phyloP scores from a whole-genome alignment of 2,797 vertebrate species.

The Sebastiscus albofasciatus region DNA sequence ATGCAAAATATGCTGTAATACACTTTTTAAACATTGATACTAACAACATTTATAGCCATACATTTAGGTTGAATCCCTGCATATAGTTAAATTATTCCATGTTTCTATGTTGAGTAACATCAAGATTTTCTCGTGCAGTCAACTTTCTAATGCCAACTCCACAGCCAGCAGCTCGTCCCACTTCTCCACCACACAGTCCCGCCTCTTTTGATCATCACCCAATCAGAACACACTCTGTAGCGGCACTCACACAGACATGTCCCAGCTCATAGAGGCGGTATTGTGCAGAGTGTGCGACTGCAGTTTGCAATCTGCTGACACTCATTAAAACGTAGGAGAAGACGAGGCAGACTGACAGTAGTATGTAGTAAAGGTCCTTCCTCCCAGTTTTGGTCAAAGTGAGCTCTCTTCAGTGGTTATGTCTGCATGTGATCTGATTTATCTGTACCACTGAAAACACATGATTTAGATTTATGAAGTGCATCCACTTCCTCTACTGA shows the following conservation, averaged over 20 bases:
- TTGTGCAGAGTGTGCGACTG: slow-evolving; percentile 39
- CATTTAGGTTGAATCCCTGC: not conserved
- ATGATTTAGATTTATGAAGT: not conserved
- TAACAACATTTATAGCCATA: not conserved
- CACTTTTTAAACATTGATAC: not conserved
- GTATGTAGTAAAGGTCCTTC: not conserved
- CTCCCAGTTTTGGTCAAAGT: not conserved
- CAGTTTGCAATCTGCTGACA: slow-evolving; percentile 36
- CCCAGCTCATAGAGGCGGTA: slow-evolving; percentile 43
- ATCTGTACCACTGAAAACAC: not conserved
- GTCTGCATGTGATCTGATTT: not conserved
- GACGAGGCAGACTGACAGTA: not conserved
- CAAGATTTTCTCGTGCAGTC: not conserved
- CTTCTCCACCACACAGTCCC: not conserved
- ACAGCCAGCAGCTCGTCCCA: not conserved
- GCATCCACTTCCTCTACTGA: not conserved
- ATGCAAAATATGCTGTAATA: not conserved
- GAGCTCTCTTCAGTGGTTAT: not conserved
- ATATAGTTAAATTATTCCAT: not conserved
- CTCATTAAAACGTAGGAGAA: slow-evolving; percentile 27
- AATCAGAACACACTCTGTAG: slow-evolving; percentile 2
- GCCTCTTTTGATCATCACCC: not conserved
- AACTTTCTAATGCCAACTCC: not conserved
- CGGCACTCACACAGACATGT: not conserved
- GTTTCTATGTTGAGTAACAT: not conserved